Percentiles rank a stretch among this genome's conserved stretches.
phyloP scores from a whole-genome alignment of 2,113 vertebrate species.

The Pipa parva region DNA sequence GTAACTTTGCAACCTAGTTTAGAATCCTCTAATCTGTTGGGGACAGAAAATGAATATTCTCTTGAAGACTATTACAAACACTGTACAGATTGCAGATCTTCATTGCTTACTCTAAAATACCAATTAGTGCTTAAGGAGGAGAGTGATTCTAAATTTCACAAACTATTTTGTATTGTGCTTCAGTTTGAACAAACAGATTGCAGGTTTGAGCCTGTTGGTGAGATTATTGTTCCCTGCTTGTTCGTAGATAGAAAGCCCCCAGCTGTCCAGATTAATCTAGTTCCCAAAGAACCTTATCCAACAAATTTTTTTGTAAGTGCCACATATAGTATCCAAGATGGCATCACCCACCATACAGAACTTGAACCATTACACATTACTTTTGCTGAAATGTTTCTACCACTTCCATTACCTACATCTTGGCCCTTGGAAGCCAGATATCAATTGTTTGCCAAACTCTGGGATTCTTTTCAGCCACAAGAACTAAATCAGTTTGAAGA shows the following conservation, averaged over 20 bases:
- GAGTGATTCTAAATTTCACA: constrained; percentile 49
- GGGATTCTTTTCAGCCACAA: constrained; percentile 57
- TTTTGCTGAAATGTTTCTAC: constrained; percentile 69
- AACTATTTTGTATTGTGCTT: constrained; percentile 71
- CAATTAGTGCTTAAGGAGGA: constrained; percentile 52
- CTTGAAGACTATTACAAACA: constrained; percentile 57
- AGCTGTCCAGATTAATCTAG: constrained; percentile 60
- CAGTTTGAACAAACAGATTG: constrained; percentile 63
- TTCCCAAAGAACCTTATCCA: constrained; percentile 64
- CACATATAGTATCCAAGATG: constrained; percentile 66
- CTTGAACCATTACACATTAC: constrained; percentile 63
- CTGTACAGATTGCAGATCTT: constrained; percentile 51
- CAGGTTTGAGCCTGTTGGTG: constrained; percentile 60
- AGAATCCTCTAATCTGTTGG: background rate
- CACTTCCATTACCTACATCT: constrained; percentile 49
- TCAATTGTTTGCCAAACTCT: constrained; percentile 65
- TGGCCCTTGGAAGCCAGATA: constrained; percentile 39
- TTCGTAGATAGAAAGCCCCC: constrained; percentile 50
- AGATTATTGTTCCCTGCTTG: constrained; percentile 69
- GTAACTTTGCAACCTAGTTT: rapidly evolving
- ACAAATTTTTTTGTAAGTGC: constrained; percentile 58
- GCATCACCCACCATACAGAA: constrained; percentile 62
- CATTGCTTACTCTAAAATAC: constrained; percentile 57
- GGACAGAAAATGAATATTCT: background rate
- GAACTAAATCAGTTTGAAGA: constrained; percentile 35